Evolutionary conservation across 2,888 invertebrate genomes (phyloP).

Genomic region (Notodonta ziczac): DNA sequence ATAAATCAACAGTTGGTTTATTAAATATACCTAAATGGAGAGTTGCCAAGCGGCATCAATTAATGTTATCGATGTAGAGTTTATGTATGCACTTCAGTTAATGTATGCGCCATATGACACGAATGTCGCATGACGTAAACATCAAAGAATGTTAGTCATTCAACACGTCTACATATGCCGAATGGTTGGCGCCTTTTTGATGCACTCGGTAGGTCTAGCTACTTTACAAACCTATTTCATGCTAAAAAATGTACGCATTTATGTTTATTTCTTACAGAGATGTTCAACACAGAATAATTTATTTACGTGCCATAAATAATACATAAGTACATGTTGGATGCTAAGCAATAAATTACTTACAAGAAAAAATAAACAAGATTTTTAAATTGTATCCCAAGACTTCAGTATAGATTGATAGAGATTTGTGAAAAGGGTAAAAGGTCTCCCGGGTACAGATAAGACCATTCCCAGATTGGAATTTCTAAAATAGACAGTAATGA

Average conservation of each 20-base stretch:
- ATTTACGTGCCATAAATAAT: too few relatives aligned
- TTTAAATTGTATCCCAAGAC: not conserved
- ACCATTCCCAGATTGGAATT: not conserved
- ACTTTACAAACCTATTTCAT: not conserved
- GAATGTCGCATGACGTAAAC: slow-evolving; percentile 23
- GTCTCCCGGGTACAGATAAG: slow-evolving; percentile 5
- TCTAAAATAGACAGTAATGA: slow-evolving; percentile 2
- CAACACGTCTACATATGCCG: slow-evolving; percentile 13
- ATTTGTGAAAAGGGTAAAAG: slow-evolving; percentile 9
- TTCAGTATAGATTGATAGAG: slow-evolving; percentile 2
- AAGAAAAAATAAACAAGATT: not conserved
- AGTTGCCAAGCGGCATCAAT: slow-evolving; percentile 28
- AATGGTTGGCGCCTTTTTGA: slow-evolving; percentile 8
- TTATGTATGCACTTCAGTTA: slow-evolving; percentile 22
- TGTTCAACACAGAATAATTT: not conserved
- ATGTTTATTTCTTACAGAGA: not conserved
- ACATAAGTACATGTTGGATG: not conserved
- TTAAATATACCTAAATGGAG: slow-evolving; percentile 25
- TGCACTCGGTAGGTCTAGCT: slow-evolving; percentile 8
- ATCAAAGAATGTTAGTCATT: slow-evolving; percentile 25
- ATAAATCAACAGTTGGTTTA: slow-evolving; percentile 7
- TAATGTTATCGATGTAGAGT: slow-evolving; percentile 17
- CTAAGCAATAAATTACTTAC: not conserved
- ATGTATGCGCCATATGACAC: slow-evolving; percentile 28
- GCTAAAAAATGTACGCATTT: not conserved